These are phyloP conservation scores for Polyommatus iphigenia DNA, from an alignment of 2,888 invertebrate species.

Conservation along the genomic window DNA sequence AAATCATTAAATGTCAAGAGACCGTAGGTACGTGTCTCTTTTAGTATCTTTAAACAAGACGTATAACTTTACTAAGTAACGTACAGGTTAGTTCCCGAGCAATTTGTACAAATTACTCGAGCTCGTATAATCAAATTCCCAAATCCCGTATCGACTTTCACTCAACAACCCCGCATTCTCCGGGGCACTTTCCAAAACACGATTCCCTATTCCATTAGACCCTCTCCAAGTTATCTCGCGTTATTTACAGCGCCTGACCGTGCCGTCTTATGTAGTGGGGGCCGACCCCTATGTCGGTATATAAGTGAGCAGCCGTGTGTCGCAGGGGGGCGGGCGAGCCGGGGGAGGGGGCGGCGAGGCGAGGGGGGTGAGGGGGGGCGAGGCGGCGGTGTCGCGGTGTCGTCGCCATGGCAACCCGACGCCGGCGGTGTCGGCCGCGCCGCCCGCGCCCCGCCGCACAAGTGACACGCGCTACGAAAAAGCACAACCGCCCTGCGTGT, in stretches of 20 bases:
- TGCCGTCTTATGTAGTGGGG: conserved; percentile 74
- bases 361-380: conserved; percentile 48
- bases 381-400: conserved; percentile 61
- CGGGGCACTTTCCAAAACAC: conserved; percentile 76
- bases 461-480: conserved; percentile 79
- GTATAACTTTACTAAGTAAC: neutral
- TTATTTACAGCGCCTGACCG: conserved; percentile 80
- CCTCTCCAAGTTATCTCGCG: conserved; percentile 77
- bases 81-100: neutral
- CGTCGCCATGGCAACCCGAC: conserved; percentile 37
- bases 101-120: conserved; percentile 23
- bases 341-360: conserved; percentile 44
- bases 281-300: conserved; percentile 61
- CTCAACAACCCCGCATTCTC: conserved; percentile 71
- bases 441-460: conserved; percentile 72
- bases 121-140: conserved; percentile 66
- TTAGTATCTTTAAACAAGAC: neutral
- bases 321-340: conserved; percentile 52
- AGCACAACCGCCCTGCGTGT: conserved; percentile 72
- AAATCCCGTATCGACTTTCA: conserved; percentile 75
- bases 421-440: conserved; percentile 70
- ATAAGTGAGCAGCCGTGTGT: conserved; percentile 67
- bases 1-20: too few species aligned
- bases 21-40: too few species aligned
- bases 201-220: conserved; percentile 79